Conservation (phyloP, 1,140 invertebrate species). For the Tyrophagus putrescentiae region DNA sequence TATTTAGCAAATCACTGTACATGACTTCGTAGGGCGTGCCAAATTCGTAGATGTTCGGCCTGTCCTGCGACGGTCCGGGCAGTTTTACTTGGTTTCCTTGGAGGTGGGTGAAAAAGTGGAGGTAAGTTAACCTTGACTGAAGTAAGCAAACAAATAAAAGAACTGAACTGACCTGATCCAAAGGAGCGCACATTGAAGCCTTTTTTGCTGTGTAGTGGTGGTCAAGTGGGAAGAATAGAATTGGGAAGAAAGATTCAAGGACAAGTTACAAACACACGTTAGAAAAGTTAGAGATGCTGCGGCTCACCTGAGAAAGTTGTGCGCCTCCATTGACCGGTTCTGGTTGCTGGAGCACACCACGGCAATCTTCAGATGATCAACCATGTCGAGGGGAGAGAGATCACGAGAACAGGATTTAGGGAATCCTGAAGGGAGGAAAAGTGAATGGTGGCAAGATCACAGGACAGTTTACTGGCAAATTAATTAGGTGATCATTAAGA, state of each 20-base stretch:
- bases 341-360: constrained; percentile 98
- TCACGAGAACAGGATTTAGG: not conserved
- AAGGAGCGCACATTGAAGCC: constrained; percentile 91
- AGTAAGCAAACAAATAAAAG: constrained; percentile 1
- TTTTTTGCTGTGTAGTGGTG: constrained; percentile 72
- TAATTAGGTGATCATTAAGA: no score
- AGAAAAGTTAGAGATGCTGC: constrained; percentile 17
- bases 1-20: constrained; percentile 73
- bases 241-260: no score
- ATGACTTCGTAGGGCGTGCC: constrained; percentile 90
- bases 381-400: constrained; percentile 21
- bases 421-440: no score
- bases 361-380: constrained; percentile 53
- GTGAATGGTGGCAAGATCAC: not conserved
- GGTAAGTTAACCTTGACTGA: not conserved
- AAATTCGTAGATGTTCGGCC: constrained; percentile 97
- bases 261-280: not conserved
- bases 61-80: constrained; percentile 81
- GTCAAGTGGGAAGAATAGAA: no score
- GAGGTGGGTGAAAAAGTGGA: not conserved
- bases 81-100: constrained; percentile 56
- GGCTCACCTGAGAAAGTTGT: constrained; percentile 82
- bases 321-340: constrained; percentile 98
- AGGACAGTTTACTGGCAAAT: not conserved
- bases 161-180: constrained; percentile 76